Percentiles rank a stretch among this genome's conserved stretches.
Evolutionary conservation across 2,888 invertebrate genomes (phyloP).

Genomic region (Alloscopus bannaensis): DNA sequence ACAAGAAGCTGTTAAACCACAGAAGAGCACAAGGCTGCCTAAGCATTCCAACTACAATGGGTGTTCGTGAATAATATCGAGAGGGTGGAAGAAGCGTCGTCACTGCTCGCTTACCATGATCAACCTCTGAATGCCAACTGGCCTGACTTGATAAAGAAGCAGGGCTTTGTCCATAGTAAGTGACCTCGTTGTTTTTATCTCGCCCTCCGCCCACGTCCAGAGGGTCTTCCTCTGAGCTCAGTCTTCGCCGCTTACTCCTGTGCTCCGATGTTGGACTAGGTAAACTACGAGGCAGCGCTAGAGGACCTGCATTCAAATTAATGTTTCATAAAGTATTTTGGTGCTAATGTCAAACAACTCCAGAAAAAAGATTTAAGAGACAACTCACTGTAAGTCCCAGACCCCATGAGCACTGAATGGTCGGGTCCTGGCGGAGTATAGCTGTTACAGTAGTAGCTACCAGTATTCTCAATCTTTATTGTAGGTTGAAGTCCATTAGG

Average conservation of each 20-base stretch:
- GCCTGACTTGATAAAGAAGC: constrained; percentile 76
- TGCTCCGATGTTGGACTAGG: constrained; percentile 77
- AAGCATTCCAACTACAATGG: too few species aligned
- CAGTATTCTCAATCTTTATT: constrained; percentile 88
- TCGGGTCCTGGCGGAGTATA: constrained; percentile 84
- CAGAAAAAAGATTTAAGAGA: neutral
- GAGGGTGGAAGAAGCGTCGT: too few species aligned
- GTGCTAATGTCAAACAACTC: neutral
- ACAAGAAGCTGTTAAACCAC: neutral
- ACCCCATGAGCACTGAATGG: constrained; percentile 82
- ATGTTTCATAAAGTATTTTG: neutral
- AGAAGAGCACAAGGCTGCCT: neutral
- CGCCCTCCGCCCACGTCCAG: constrained; percentile 74
- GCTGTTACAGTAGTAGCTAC: constrained; percentile 83
- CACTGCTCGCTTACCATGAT: constrained; percentile 76
- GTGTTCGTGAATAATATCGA: too few species aligned
- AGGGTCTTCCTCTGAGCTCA: constrained; percentile 79
- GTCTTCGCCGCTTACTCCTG: constrained; percentile 78
- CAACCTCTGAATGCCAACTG: constrained; percentile 78
- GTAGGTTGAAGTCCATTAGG: constrained; percentile 82
- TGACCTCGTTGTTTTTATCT: constrained; percentile 76
- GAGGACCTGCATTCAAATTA: constrained; percentile 75
- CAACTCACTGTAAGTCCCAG: constrained; percentile 86
- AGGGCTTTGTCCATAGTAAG: constrained; percentile 78
- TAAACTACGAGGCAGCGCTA: constrained; percentile 76